A percentile compares a stretch with the other conserved stretches of the same genome.
Conservation (phyloP, 1,140 invertebrate genomes). For the Andricus grossulariae region DNA sequence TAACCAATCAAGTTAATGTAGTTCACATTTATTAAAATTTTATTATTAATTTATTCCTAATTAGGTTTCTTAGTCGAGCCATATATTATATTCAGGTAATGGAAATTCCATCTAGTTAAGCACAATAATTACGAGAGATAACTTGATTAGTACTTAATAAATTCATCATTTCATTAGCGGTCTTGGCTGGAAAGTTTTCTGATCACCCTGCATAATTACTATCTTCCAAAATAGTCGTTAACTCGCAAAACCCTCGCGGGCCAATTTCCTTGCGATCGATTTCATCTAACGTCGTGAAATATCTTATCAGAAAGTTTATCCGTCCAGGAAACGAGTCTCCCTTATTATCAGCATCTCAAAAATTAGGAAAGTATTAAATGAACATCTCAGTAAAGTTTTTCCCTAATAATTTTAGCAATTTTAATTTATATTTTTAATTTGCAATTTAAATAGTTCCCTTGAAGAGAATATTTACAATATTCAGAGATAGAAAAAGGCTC, state of each 20-base stretch:
- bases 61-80: too few species aligned
- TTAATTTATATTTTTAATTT: not conserved
- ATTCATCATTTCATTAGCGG: too few species aligned
- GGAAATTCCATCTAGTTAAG: too few species aligned
- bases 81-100: too few species aligned
- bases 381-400: not conserved
- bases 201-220: not conserved
- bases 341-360: not conserved
- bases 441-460: too few species aligned
- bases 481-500: too few species aligned
- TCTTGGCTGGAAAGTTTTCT: not conserved
- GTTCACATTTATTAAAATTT: too few species aligned
- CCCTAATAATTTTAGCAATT: not conserved
- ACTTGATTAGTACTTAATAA: too few species aligned
- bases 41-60: too few species aligned
- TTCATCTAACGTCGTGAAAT: not conserved
- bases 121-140: too few species aligned
- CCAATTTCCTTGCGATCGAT: not conserved
- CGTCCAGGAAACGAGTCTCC: not conserved
- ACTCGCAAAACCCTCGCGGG: slow-evolving; percentile 23
- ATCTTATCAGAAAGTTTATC: not conserved
- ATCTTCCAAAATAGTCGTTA: slow-evolving; percentile 2
- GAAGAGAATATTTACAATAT: too few species aligned
- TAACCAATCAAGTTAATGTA: too few species aligned
- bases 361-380: not conserved